Conservation (phyloP, 64 coral and sea anemone species). For the Pocillopora verrucosa region DNA sequence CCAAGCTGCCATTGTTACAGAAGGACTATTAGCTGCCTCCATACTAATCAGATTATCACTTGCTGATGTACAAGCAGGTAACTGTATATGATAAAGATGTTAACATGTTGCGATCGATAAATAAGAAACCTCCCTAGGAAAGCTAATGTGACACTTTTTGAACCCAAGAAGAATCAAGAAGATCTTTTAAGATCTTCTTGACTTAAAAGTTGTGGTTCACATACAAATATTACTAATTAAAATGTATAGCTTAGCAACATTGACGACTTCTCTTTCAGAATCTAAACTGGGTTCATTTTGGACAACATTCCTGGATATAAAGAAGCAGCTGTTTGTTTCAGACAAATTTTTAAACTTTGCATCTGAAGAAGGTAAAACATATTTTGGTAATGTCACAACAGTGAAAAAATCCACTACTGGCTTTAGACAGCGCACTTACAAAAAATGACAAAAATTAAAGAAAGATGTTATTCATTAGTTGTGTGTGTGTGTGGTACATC, state of each 20-base stretch:
- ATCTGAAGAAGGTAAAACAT: constrained; percentile 64
- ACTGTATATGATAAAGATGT: not conserved
- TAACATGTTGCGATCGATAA: not conserved
- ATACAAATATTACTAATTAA: not conserved
- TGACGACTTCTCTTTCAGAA: constrained; percentile 42
- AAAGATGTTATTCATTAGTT: no score
- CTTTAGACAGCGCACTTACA: no score
- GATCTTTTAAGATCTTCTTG: no score
- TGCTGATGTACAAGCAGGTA: constrained; percentile 81
- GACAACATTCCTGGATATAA: constrained; percentile 75
- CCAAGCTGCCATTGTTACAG: constrained; percentile 66
- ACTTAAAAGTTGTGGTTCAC: no score
- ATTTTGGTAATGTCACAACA: not conserved
- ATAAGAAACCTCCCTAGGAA: no score
- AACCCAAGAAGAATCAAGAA: not conserved
- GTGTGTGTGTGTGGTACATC: no score
- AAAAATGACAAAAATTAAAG: not conserved
- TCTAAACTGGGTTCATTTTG: constrained; percentile 90
- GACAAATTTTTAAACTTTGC: constrained; percentile 78
- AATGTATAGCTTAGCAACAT: not conserved
- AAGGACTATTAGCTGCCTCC: constrained; percentile 68
- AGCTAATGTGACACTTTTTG: no score
- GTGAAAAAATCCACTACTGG: no score
- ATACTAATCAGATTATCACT: constrained; percentile 68
- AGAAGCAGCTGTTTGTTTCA: constrained; percentile 91